phyloP scores from a whole-genome alignment of 1,140 invertebrate species.

The Aphis craccivora region DNA sequence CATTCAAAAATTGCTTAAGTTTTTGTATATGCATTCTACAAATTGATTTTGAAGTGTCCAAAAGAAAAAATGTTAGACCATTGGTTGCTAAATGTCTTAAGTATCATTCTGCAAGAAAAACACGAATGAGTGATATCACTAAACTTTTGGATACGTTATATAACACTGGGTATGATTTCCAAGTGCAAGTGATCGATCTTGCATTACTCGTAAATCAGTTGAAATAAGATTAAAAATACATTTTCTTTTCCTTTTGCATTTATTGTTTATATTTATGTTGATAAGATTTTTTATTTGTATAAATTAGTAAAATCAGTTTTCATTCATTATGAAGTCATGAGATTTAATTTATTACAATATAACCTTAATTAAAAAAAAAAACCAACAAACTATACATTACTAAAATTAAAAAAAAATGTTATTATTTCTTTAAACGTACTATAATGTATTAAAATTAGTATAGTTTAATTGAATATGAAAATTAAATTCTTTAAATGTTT shows the following conservation, averaged over 20 bases:
- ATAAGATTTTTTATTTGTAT: neutral
- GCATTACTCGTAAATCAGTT: neutral
- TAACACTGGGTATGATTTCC: no score
- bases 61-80: neutral
- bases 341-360: neutral
- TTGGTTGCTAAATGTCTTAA: conserved; percentile 17
- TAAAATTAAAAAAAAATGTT: no score
- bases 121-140: neutral
- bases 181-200: no score
- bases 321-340: neutral
- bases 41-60: neutral
- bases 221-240: neutral
- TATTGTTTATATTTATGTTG: neutral
- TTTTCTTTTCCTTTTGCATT: no score
- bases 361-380: neutral
- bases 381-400: no score
- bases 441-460: neutral
- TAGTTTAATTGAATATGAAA: neutral
- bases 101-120: conserved; percentile 8
- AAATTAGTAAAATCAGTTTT: neutral
- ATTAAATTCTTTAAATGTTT: neutral
- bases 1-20: neutral
- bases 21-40: neutral
- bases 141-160: neutral
- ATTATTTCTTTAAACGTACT: neutral